Conservation (phyloP, 2,797 vertebrate species). For the Otolemur crassicaudatus region DNA sequence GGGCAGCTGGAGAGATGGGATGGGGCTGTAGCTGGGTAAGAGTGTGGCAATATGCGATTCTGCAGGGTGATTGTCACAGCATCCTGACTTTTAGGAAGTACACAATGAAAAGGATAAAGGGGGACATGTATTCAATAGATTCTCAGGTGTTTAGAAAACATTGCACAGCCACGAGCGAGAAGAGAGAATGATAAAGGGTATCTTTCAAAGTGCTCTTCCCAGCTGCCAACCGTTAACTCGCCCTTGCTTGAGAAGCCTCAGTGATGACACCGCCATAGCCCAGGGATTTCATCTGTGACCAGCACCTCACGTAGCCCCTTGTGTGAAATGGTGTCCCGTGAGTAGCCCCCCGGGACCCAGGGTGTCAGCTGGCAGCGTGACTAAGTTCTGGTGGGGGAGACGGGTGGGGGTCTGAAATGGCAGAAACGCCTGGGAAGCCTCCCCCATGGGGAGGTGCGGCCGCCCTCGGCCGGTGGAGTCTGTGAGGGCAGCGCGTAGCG, state of each 20-base stretch:
- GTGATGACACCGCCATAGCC: not conserved
- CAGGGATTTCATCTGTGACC: not conserved
- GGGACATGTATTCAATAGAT: not conserved
- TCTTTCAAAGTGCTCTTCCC: not conserved
- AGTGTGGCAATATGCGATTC: not conserved
- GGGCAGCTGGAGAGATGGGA: too few relatives aligned
- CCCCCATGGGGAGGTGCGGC: not conserved
- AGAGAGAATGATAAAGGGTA: not conserved
- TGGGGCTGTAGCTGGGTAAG: not conserved
- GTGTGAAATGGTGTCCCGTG: not conserved
- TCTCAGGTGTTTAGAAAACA: not conserved
- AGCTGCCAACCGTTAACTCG: rapidly evolving
- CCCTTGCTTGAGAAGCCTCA: not conserved
- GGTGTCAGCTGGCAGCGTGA: not conserved
- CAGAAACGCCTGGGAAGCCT: not conserved
- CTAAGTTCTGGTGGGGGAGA: not conserved
- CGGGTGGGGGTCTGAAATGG: not conserved
- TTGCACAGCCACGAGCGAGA: not conserved
- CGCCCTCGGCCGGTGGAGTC: too few relatives aligned
- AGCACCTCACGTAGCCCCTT: not conserved
- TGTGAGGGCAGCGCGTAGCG: not conserved
- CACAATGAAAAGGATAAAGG: not conserved
- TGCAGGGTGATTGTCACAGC: not conserved
- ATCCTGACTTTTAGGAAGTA: not conserved
- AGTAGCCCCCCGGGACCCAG: not conserved